Base-by-base conservation (phyloP, 2,888 invertebrate genomes). In the Gibbula magus region DNA sequence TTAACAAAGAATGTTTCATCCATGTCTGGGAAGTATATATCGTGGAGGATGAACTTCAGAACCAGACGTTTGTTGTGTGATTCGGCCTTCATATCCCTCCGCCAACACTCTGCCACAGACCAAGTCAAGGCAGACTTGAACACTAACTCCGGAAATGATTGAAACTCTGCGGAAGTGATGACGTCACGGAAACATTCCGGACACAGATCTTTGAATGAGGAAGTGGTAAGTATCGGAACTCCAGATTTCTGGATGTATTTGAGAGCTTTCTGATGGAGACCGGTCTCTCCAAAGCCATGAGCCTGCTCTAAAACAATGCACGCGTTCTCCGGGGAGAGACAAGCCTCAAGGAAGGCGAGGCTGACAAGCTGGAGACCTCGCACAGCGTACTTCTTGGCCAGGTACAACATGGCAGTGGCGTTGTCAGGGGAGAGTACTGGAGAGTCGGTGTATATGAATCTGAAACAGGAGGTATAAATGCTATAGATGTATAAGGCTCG, bases 31-130 rank as follows among this genome's bases (percentile, higher is more conserved):
- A 52, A 75, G 13, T 16, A 18, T 16, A 75, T 52, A 22, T 75
- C 8, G 25, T 22, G 51, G 3, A 75, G 22, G 25, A 18, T 25
- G 45, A n/a, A 22, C 1, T 22, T 51, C 20, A 75, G 22, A 25
- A 52, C 52, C 52, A 25, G 13, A 22, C 75, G 45, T 32, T 52
- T 22, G 52, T 52, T 75, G 16, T 75, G 16, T 39, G 75, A 10
- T 32, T 20, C 35, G 32, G 35, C 70, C n/a, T 70, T 35, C 18
- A 70, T 29, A 3, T 35, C 18, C 35, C 35, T 29, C 16, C 70
- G 70, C 32, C 29, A 29, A 39, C 70, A 70, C n/a, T 70, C 70
- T n/a, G 70, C 70, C 39, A 18, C 70, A 3, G 70, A 70, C 70
- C 70, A 70, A 4, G 20, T 20, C n/a, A 70, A 20, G 18, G 35